Evolutionary conservation across 2,797 vertebrate genomes (phyloP), one percentile per base, ranked within the genome.

Genomic region (Pseudocheirus occidentalis): DNA sequence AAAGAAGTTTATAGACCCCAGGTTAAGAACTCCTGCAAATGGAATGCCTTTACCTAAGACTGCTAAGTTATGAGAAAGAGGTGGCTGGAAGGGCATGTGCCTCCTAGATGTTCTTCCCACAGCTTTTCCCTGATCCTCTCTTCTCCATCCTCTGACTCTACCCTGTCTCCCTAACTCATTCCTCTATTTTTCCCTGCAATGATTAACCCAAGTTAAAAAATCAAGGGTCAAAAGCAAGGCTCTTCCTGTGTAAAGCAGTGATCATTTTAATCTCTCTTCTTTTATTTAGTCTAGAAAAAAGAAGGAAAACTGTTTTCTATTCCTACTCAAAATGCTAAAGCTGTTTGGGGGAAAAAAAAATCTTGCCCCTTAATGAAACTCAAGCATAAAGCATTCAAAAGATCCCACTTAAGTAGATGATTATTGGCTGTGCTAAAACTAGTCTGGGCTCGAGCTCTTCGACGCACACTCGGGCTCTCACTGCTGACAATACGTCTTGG

Each of bases 381-480:
- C 12, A 53, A 87, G 92, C 81, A 7, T 0, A 87, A 93, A 24
- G 31, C 0, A 0, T 1, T 46, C 50, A 28, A 1, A 28, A 91
- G 93, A 54, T 54, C 31, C 92, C 29, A 0, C 21, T 31, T 0
- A 55, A 11, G 81, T 3, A n/a, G 73, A 40, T 27, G 55, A 46
- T 11, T 0, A 16, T 3, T 0, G 92, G 93, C 52, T 55, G 34
- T 12, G 1, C 50, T 3, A 31, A 81, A 24, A 46, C 3, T 9
- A 89, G 12, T 2, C 52, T 28, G 73, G 93, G 27, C 46, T 95
- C 58, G 92, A 52, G 7, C 10, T 0, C 0, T 34, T 12, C 11
- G 0, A 31, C 54, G n/a, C 40, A 4, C 90, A 46, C n/a, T 81
- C 0, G 2, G 53, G 91, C n/a, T 59, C 2, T 73, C 54, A 1